Base-by-base conservation (phyloP, 30 jellyfish, hydroid and myxozoan species). In the Hydractinia echinata region DNA sequence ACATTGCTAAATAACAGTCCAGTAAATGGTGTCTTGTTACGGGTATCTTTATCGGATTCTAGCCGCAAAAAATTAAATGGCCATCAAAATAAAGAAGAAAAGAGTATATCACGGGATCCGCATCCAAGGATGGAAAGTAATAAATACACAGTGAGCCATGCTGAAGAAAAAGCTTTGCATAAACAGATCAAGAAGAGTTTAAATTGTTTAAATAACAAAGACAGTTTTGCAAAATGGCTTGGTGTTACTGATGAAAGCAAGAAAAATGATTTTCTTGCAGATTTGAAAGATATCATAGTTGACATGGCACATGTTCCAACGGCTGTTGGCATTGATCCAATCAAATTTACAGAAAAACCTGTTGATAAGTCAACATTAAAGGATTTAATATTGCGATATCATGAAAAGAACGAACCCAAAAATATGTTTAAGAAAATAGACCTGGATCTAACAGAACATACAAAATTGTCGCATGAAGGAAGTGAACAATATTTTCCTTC, bases 251-350 rank as follows among this genome's bases (percentile, higher is more conserved):
- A 30, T 20, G 8, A 13, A 19, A 60, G 51, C 15, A 60, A 71
- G 15, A 15, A 15, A 5, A 8, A 11, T 19, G 81, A 1, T 19
- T 71, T 20, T 71, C 55, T 71, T 30, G 44, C 61, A 20, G 81
- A 71, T 20, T 71, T 71, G 10, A 71, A 71, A 71, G 67, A 71
- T 9, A 50, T 30, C 7, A 54, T 71, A 20, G 53, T 52, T 15
- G 53, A 54, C 10, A 71, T 71, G 81, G 69, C 81, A 6, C 30
- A 71, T 19, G 61, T 71, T 20, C 81, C 70, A 10, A 60, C 30
- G 5, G 44, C 81, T 1, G 81, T 71, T 20, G 81, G 81, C n/a
- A 60, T 52, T 20, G 81, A 71, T 19, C 60, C 81, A 20, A n/a
- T 20, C 55, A 20, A 54, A 9, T 71, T 71, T 71, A 64, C 39